A percentile compares a stretch with the other conserved stretches of the same genome.
phyloP scores from a whole-genome alignment of 2,797 vertebrate genomes.

The Eulemur rubriventer region DNA sequence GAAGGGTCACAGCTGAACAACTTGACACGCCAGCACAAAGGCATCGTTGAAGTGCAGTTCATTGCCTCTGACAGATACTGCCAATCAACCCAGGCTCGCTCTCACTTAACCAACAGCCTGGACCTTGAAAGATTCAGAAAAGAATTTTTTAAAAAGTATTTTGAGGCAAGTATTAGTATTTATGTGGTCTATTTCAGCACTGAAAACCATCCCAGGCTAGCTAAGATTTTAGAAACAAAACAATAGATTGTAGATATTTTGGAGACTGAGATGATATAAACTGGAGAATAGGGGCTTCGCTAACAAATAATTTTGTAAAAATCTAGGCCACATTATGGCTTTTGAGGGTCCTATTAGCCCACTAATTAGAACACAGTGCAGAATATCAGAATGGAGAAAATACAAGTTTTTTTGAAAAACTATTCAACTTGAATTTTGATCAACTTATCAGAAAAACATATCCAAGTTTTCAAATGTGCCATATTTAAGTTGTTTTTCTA shows the following conservation, averaged over 20 bases:
- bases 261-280: conserved; percentile 45
- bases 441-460: background rate
- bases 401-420: background rate
- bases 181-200: conserved; percentile 81
- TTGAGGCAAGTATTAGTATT: conserved; percentile 82
- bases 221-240: conserved; percentile 68
- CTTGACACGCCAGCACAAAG: conserved; percentile 93
- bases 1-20: conserved; percentile 94
- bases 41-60: conserved; percentile 91
- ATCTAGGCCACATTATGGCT: background rate
- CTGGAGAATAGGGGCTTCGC: background rate
- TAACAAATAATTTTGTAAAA: conserved; percentile 48
- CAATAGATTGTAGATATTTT: conserved; percentile 63
- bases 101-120: conserved; percentile 85
- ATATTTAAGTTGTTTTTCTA: background rate
- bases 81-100: conserved; percentile 87
- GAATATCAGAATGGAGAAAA: background rate
- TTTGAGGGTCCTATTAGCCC: background rate
- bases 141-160: conserved; percentile 72
- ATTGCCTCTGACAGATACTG: conserved; percentile 92
- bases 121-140: conserved; percentile 84
- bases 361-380: conserved; percentile 15
- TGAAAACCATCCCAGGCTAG: conserved; percentile 68
- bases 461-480: background rate
- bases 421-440: background rate